phyloP scores from a whole-genome alignment of 2,113 vertebrate genomes.

The Hydropotes inermis region DNA sequence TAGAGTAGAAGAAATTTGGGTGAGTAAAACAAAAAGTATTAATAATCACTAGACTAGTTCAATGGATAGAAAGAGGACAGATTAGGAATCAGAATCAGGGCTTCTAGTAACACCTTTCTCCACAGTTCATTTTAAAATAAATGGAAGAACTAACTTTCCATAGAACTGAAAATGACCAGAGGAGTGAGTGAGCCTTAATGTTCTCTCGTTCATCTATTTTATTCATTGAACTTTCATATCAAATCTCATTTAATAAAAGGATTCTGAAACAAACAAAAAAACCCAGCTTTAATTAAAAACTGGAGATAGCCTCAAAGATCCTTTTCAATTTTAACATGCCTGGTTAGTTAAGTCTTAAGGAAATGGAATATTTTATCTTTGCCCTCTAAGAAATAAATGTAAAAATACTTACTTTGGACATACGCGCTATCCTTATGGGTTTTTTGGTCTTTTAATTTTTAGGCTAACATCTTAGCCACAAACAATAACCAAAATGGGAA shows the following conservation, averaged over 20 bases:
- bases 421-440: not conserved
- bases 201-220: not conserved
- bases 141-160: not conserved
- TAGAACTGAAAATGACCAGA: not conserved
- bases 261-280: conserved; percentile 1
- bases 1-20: not conserved
- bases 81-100: not conserved
- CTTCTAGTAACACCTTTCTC: not conserved
- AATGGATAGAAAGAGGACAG: not conserved
- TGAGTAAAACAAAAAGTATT: not conserved
- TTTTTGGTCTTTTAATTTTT: not conserved
- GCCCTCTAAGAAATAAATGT: not conserved
- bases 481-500: not conserved
- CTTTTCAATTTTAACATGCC: not conserved
- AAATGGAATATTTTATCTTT: not conserved
- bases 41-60: not conserved
- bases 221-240: not conserved
- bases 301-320: not conserved
- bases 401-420: not conserved
- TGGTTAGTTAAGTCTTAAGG: not conserved
- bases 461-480: not conserved
- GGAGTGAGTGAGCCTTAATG: not conserved
- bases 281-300: conserved; percentile 25
- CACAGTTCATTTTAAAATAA: conserved; percentile 30
- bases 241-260: conserved; percentile 34